Conservation (phyloP, 2,797 vertebrate species). For the Tolypeutes matacus region DNA sequence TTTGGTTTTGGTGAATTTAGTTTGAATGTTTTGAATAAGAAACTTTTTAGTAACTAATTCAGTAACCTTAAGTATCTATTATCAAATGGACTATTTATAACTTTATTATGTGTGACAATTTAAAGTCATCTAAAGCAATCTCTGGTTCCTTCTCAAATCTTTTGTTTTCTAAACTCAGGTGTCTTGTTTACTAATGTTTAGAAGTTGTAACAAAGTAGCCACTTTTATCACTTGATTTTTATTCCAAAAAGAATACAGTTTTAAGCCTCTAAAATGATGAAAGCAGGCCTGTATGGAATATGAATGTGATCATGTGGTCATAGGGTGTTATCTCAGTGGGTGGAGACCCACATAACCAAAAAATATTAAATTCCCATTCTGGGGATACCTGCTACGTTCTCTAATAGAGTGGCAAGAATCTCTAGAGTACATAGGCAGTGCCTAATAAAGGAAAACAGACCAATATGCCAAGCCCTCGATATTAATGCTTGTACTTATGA, state of each 20-base stretch:
- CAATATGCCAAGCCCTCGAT: no score
- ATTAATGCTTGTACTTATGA: no score
- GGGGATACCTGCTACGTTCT: no score
- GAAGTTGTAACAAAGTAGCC: not conserved
- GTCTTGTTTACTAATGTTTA: not conserved
- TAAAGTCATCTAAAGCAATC: not conserved
- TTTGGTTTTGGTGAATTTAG: not conserved
- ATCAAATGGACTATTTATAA: not conserved
- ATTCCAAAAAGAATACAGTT: not conserved
- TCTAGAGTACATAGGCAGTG: no score
- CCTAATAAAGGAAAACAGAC: no score
- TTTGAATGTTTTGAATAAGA: not conserved
- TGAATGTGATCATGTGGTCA: no score
- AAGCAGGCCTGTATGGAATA: not conserved
- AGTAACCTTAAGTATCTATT: not conserved
- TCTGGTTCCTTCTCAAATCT: not conserved
- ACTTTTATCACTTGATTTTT: not conserved
- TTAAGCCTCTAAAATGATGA: not conserved
- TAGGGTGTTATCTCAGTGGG: no score
- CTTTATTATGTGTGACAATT: not conserved
- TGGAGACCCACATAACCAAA: no score
- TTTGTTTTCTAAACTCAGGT: not conserved
- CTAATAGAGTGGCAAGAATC: no score
- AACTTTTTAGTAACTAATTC: not conserved
- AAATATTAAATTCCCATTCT: no score